phyloP scores from a whole-genome alignment of 2,797 vertebrate species.

The Spinus olivaceus region DNA sequence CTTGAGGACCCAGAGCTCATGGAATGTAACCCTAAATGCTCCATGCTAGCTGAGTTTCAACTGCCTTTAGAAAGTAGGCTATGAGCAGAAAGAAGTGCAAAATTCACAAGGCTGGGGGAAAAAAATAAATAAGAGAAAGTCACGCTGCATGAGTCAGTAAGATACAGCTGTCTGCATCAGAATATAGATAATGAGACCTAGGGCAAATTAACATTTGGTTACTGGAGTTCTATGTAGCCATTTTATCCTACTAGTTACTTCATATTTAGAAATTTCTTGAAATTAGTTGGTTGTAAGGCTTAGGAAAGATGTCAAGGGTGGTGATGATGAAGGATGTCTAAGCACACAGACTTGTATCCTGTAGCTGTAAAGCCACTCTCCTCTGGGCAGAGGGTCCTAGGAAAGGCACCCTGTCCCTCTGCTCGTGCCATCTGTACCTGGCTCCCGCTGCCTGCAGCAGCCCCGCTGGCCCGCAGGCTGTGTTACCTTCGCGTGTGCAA shows the following conservation, averaged over 20 bases:
- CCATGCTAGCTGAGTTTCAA: neutral
- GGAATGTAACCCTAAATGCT: neutral
- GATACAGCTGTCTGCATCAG: neutral
- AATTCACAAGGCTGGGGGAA: neutral
- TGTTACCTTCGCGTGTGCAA: constrained; percentile 83
- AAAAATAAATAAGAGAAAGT: neutral
- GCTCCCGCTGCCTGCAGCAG: neutral
- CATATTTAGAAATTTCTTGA: neutral
- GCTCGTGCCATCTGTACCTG: accelerated
- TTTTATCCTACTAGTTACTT: neutral
- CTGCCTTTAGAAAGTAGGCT: neutral
- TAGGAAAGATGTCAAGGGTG: neutral
- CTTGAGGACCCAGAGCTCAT: neutral
- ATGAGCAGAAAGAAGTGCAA: neutral
- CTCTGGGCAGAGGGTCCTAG: neutral
- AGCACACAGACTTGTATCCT: neutral
- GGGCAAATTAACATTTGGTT: neutral
- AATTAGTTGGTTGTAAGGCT: neutral
- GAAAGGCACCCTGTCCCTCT: neutral
- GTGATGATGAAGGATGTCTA: neutral
- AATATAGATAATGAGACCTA: neutral
- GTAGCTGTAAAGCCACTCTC: neutral
- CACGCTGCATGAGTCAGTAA: neutral
- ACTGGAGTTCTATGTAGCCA: neutral
- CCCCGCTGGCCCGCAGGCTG: accelerated